These are phyloP conservation scores for Molorchus minor DNA, from an alignment of 2,888 invertebrate species.

Conservation along the genomic window DNA sequence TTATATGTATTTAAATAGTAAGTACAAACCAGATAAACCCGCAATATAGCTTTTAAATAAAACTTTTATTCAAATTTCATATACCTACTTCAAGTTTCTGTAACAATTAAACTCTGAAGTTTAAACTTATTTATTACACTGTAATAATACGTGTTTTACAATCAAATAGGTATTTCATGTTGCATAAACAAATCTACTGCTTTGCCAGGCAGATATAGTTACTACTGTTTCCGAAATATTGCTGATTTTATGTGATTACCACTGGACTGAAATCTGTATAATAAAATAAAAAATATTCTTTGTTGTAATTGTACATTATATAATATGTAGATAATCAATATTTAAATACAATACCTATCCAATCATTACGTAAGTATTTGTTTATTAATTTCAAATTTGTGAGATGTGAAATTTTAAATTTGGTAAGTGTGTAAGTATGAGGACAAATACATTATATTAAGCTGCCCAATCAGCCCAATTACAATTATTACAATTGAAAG, in stretches of 20 bases:
- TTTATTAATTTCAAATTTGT: not conserved
- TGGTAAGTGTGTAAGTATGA: conserved; percentile 1
- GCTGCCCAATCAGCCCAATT: too few relatives aligned
- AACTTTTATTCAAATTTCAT: conserved; percentile 6
- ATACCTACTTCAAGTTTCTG: not conserved
- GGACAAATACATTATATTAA: conserved; percentile 5
- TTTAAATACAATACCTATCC: conserved; percentile 22
- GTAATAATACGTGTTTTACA: not conserved
- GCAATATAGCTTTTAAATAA: conserved; percentile 6
- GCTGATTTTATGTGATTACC: conserved; percentile 40
- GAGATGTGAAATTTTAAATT: not conserved
- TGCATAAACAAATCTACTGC: not conserved
- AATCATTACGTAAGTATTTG: conserved; percentile 3
- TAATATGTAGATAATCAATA: conserved; percentile 42
- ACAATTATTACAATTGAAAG: conserved; percentile 21
- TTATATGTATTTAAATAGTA: conserved; percentile 19
- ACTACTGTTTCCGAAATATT: conserved; percentile 7
- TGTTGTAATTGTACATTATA: conserved; percentile 40
- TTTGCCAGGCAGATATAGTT: conserved; percentile 10
- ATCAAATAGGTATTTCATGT: conserved; percentile 8
- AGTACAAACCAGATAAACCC: conserved; percentile 30
- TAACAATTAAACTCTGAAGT: not conserved
- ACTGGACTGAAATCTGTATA: conserved; percentile 41
- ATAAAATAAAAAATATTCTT: too few relatives aligned
- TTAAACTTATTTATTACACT: not conserved